Base-by-base conservation (phyloP, 2,113 vertebrate species). In the Isurus oxyrinchus region DNA sequence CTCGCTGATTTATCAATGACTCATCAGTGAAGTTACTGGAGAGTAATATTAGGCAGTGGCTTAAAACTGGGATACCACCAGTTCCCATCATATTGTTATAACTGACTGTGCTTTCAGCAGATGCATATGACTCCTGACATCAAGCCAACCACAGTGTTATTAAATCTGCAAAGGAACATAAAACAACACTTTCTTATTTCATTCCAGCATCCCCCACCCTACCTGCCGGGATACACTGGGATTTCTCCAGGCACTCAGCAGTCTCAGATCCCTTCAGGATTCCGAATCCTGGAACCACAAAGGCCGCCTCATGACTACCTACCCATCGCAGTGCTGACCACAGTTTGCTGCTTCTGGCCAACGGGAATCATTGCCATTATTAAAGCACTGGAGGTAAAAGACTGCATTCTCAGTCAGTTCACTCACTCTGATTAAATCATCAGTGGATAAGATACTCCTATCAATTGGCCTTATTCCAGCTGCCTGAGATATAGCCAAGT, bases 331-430 rank as follows among this genome's bases (percentile, higher is more conserved):
- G 98, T 99, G 96, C 98, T 99, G 97, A 99, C 99, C 97, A 99
- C 99, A 27, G 98, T 99, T 97, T 99, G 99, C 98, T 99, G 99
- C 97, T 99, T 99, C 98, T 99, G 99, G 99, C 99, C 99, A 2
- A 99, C 99, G 0, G 99, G 99, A 97, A 99, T 99, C 97, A 99
- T 99, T 79, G 99, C 99, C 16, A 99, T 99, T 97, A 98, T 99
- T 97, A 99, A 99, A 97, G 99, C 99, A 0, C 98, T 99, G 97
- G 98, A 99, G 98, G 99, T 99, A 76, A 96, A 97, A 57, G 23
- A 13, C 4, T 10, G 21, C 21, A 55, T 2, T 27, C 40, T 86
- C 16, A 44, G 16, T 49, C 23, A 57, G 3, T 31, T 11, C 25
- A 90, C 84, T 53, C 23, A 49, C 87, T 31, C 25, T 8, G 27